Base-by-base conservation (phyloP, 2,797 vertebrate species). In the Alcedo atthis region DNA sequence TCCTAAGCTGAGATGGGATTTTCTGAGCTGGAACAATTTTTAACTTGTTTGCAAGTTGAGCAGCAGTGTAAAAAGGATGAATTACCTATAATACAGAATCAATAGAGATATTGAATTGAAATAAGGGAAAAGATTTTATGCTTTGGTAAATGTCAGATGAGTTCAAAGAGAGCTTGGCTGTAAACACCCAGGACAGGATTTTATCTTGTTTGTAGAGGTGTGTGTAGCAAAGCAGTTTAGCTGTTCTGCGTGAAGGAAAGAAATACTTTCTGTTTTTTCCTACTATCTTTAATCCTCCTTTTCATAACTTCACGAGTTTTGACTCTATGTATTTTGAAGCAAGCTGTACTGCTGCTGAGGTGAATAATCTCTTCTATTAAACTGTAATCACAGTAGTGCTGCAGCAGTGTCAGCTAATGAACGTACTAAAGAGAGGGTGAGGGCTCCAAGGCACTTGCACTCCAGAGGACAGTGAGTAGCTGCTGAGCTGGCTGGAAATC, bases 1-100 rank as follows among this genome's bases (percentile, higher is more conserved):
- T 55, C 9, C 4, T 49, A 73, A 83, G 5, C 5, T 33, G 59
- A 69, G 51, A 42, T 75, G 51, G 17, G 54, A 62, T 81, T 83
- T 92, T 85, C 51, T 89, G 58, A 48, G 75, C 85, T 81, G 48
- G 58, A 89, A 70, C 15, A 46, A 32, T 73, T 89, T 88, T 93
- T 69, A 69, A 48, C 30, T 92, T 55, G 19, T 58, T 93, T 71
- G 19, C 45, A 95, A 85, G 61, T 67, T 85, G 54, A 82, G 12
- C 51, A 82, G 33, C 1, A 3, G 16, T 68, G 11, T 78, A 55
- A 87, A 81, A 87, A 82, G 54, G 16, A 75, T 58, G 24, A 78
- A 66, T 75, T 74, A 7, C 28, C 30, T 43, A n/a, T 64, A 68
- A 81, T 43, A 62, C 5, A 53, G 8, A 61, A 92, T 78, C 79